These are phyloP conservation scores for Cantharis nigra DNA, from an alignment of 2,888 invertebrate species.

Conservation along the genomic window DNA sequence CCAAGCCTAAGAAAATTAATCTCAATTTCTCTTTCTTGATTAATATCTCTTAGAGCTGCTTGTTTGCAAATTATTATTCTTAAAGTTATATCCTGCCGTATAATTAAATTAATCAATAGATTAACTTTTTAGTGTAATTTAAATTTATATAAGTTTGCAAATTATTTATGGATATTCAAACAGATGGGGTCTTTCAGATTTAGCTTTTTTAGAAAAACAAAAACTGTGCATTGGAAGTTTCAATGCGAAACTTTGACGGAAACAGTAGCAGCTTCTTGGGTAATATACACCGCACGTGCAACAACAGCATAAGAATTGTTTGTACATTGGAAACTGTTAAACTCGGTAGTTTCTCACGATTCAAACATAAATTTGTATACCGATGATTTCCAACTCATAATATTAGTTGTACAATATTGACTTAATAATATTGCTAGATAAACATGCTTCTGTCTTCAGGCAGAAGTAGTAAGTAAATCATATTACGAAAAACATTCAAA, in stretches of 20 bases:
- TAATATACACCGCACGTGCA: background rate
- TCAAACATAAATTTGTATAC: background rate
- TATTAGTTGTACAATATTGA: background rate
- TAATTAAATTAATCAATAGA: background rate
- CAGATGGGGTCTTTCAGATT: background rate
- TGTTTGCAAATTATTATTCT: background rate
- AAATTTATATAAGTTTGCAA: background rate
- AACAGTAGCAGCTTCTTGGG: background rate
- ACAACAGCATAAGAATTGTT: background rate
- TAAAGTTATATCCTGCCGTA: background rate
- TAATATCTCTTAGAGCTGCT: background rate
- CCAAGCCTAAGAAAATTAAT: background rate
- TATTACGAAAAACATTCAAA: too few species aligned
- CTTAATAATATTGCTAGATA: too few species aligned
- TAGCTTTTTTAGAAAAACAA: background rate
- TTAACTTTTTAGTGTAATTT: background rate
- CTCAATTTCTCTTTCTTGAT: background rate
- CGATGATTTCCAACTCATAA: background rate
- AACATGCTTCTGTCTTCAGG: too few species aligned
- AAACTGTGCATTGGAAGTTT: background rate
- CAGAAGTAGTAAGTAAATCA: too few species aligned
- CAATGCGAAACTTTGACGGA: background rate
- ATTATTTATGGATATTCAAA: background rate
- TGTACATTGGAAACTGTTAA: background rate
- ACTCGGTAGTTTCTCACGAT: background rate